These are phyloP conservation scores for Anas platyrhynchos DNA, from an alignment of 2,113 vertebrate genomes.

Conservation along the genomic window DNA sequence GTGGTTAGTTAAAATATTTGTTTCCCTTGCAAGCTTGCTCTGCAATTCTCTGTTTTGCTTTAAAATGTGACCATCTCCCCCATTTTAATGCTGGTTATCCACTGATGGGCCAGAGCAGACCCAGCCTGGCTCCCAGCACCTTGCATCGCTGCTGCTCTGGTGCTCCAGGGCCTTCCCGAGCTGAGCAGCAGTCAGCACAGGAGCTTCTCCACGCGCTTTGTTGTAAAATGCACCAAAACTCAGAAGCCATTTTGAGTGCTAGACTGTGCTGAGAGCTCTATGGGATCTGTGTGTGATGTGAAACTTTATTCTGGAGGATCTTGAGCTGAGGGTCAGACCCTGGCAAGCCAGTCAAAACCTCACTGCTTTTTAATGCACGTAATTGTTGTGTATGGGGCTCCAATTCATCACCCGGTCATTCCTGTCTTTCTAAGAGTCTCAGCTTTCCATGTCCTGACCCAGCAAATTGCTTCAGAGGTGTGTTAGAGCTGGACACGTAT, in stretches of 20 bases:
- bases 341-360: background rate
- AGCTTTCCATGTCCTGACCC: background rate
- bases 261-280: background rate
- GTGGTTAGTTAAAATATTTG: conserved; percentile 34
- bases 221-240: background rate
- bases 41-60: conserved; percentile 24
- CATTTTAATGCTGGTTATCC: background rate
- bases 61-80: conserved; percentile 50
- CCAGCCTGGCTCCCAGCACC: background rate
- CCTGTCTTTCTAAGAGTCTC: background rate
- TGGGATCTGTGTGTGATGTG: rapidly evolving
- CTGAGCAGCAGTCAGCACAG: rapidly evolving
- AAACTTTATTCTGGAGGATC: background rate
- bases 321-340: background rate
- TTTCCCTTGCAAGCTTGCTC: background rate
- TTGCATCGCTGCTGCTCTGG: background rate
- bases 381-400: rapidly evolving
- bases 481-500: background rate
- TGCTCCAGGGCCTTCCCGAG: rapidly evolving
- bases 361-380: background rate
- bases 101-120: background rate
- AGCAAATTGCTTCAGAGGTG: background rate
- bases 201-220: background rate
- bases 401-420: too few species aligned
- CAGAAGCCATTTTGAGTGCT: background rate